phyloP scores from a whole-genome alignment of 2,797 vertebrate species.

The Acanthornis magna region DNA sequence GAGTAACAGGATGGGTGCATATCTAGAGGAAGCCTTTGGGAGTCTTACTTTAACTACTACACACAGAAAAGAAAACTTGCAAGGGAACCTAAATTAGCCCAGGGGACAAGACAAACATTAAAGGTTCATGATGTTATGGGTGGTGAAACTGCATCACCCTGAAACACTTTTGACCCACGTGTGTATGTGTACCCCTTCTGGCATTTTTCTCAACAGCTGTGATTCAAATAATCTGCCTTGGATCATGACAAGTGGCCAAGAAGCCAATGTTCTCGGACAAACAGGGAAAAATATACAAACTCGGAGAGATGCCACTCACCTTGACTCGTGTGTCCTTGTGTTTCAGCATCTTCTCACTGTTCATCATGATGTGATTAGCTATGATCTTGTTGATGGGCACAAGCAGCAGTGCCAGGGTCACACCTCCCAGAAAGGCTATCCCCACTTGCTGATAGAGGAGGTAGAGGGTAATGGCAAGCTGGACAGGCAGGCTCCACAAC shows the following conservation, averaged over 20 bases:
- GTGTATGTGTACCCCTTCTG: not conserved
- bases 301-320: slow-evolving; percentile 74
- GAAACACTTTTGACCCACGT: not conserved
- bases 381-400: slow-evolving; percentile 92
- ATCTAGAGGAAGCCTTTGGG: not conserved
- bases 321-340: slow-evolving; percentile 91
- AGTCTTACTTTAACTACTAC: not conserved
- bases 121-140: not conserved
- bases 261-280: not conserved
- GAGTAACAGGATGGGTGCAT: not conserved
- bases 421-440: slow-evolving; percentile 86
- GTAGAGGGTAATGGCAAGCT: slow-evolving; percentile 87
- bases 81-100: not conserved
- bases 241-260: not conserved
- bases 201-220: not conserved
- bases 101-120: not conserved
- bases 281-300: not conserved
- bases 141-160: not conserved
- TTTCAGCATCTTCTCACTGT: slow-evolving; percentile 85
- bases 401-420: slow-evolving; percentile 85
- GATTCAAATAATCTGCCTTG: not conserved
- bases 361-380: slow-evolving; percentile 84
- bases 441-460: slow-evolving; percentile 92
- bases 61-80: not conserved
- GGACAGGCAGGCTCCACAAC: slow-evolving; percentile 91